Conservation (phyloP, 2,113 vertebrate species). For the Mohoua ochrocephala region DNA sequence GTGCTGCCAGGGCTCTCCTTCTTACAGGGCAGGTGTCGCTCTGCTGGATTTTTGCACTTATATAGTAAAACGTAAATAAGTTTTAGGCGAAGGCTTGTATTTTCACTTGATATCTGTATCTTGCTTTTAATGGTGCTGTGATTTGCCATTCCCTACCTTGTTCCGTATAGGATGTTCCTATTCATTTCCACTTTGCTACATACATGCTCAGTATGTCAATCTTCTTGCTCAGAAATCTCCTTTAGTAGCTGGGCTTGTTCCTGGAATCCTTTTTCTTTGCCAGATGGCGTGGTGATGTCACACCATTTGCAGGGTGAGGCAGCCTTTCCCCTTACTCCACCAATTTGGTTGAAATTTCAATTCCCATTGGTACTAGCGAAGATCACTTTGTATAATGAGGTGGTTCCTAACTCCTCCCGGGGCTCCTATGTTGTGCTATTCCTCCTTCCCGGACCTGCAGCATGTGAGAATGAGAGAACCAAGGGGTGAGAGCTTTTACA, state of each 20-base stretch:
- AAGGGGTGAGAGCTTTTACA: neutral
- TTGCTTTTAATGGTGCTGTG: neutral
- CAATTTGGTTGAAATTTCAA: neutral
- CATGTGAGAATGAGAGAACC: neutral
- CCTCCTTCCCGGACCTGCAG: too few species aligned
- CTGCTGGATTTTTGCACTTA: neutral
- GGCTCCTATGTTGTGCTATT: fast-evolving
- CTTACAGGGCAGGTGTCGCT: fast-evolving
- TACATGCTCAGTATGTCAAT: fast-evolving
- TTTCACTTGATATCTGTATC: neutral
- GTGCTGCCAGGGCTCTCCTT: fast-evolving
- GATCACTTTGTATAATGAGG: neutral
- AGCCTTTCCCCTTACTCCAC: neutral
- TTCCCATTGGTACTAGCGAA: neutral
- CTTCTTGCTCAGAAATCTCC: neutral
- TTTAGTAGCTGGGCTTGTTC: neutral
- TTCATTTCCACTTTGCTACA: fast-evolving
- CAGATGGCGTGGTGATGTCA: neutral
- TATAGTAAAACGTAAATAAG: neutral
- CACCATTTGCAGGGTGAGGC: fast-evolving
- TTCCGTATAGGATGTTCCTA: neutral
- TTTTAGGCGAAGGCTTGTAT: neutral
- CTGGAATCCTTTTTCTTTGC: neutral
- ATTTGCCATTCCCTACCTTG: neutral
- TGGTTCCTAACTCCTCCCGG: neutral